phyloP scores from a whole-genome alignment of 2,888 invertebrate species.

The Drosophila meridiana region DNA sequence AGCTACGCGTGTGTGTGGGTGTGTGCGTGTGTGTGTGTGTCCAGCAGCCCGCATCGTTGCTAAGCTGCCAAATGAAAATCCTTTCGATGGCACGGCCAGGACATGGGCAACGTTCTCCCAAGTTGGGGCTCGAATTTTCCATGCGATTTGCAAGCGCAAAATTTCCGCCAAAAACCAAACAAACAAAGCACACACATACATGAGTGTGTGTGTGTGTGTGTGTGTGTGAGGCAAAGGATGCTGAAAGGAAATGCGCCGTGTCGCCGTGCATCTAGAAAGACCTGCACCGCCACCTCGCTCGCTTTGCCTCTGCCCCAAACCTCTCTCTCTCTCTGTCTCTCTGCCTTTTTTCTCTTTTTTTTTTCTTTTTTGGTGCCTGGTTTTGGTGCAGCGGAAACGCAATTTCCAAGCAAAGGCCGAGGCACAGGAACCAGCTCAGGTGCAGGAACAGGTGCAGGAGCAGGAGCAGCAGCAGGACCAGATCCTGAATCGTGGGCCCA shows the following conservation, averaged over 20 bases:
- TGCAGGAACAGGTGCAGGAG: background rate
- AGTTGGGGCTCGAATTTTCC: slow-evolving; percentile 68
- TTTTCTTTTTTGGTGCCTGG: slow-evolving; percentile 11
- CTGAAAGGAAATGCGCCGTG: slow-evolving; percentile 57
- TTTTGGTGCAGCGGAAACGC: slow-evolving; percentile 70
- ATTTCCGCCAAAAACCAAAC: slow-evolving; percentile 78
- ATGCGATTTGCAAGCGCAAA: slow-evolving; percentile 78
- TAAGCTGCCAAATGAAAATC: slow-evolving; percentile 79
- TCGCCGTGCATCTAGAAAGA: slow-evolving; percentile 32
- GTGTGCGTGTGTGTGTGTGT: slow-evolving; percentile 32
- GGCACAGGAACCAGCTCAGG: slow-evolving; percentile 13
- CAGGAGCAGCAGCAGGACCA: background rate
- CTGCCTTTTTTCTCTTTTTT: slow-evolving; percentile 17
- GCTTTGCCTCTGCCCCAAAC: background rate
- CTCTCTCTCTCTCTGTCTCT: background rate
- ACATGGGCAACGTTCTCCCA: slow-evolving; percentile 44
- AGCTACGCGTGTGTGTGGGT: slow-evolving; percentile 11
- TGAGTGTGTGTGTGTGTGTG: background rate
- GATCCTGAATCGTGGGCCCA: slow-evolving; percentile 27
- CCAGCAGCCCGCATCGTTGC: slow-evolving; percentile 59
- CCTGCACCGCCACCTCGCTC: background rate
- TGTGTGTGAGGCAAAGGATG: slow-evolving; percentile 46
- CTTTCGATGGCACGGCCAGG: slow-evolving; percentile 46
- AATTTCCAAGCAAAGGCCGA: slow-evolving; percentile 62
- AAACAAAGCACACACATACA: slow-evolving; percentile 54